phyloP scores from a whole-genome alignment of 1,140 invertebrate genomes.

The Sarcophaga bullata region DNA sequence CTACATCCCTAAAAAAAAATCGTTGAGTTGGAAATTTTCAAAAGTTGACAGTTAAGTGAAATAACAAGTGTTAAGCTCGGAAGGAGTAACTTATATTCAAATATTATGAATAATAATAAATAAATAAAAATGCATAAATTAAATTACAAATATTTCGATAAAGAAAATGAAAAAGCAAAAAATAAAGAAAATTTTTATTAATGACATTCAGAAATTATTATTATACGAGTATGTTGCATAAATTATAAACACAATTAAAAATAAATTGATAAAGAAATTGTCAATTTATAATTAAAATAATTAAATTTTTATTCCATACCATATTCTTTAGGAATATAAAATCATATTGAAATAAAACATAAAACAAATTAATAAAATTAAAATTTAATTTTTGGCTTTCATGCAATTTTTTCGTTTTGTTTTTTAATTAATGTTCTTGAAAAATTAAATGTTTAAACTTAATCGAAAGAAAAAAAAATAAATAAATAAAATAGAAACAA shows the following conservation, averaged over 20 bases:
- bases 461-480: neutral
- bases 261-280: neutral
- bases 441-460: neutral
- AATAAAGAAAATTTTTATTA: constrained; percentile 28
- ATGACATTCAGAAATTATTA: constrained; percentile 39
- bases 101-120: too few species aligned
- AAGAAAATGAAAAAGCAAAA: constrained; percentile 8
- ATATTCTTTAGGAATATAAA: constrained; percentile 13
- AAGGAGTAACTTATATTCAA: too few species aligned
- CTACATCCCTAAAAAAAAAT: too few species aligned
- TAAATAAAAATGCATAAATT: neutral
- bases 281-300: neutral
- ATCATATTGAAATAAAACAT: neutral
- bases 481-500: neutral
- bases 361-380: neutral
- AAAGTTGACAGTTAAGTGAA: too few species aligned
- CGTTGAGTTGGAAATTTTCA: too few species aligned
- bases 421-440: neutral
- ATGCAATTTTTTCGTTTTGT: constrained; percentile 29
- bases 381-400: constrained; percentile 31
- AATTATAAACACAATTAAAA: neutral
- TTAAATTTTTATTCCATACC: too few species aligned
- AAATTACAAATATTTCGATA: constrained; percentile 16
- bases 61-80: too few species aligned
- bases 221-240: constrained; percentile 23